Percentiles rank a stretch among this genome's conserved stretches.
phyloP scores from a whole-genome alignment of 2,113 vertebrate genomes.

The Dicentrarchus labrax region DNA sequence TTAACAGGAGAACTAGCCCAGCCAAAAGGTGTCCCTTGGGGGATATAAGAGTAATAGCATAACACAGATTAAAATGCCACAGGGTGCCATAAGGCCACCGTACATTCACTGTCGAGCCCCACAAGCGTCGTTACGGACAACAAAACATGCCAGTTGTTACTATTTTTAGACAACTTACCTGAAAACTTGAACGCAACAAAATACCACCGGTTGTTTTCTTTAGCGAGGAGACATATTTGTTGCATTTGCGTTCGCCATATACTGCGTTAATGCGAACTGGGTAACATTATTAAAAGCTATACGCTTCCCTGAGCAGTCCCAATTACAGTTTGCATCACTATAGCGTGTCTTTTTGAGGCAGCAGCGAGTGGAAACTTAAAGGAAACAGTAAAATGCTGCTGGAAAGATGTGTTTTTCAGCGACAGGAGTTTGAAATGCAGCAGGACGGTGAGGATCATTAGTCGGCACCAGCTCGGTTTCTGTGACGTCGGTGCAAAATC shows the following conservation, averaged over 20 bases:
- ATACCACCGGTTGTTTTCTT: neutral
- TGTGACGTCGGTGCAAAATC: conserved; percentile 63
- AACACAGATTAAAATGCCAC: conserved; percentile 2
- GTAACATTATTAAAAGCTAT: neutral
- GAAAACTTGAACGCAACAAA: conserved; percentile 30
- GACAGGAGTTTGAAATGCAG: neutral
- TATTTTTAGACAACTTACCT: conserved; percentile 42
- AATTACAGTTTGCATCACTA: neutral
- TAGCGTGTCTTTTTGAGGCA: fast-evolving
- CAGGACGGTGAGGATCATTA: conserved; percentile 1
- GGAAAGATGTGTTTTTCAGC: neutral
- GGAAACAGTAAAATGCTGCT: neutral
- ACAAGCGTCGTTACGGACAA: neutral
- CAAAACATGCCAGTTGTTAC: neutral
- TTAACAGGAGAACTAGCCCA: neutral
- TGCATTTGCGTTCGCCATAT: conserved; percentile 2
- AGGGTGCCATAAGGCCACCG: neutral
- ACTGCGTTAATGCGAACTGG: neutral
- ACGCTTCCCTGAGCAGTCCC: neutral
- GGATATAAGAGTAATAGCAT: neutral
- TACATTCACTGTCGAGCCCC: neutral
- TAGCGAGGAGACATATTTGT: conserved; percentile 55
- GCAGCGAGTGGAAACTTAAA: neutral
- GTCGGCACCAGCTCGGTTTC: conserved; percentile 52
- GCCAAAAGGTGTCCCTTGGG: neutral